These are phyloP conservation scores for Ophioninae sp. DNA, from an alignment of 2,888 invertebrate species.

Conservation along the genomic window DNA sequence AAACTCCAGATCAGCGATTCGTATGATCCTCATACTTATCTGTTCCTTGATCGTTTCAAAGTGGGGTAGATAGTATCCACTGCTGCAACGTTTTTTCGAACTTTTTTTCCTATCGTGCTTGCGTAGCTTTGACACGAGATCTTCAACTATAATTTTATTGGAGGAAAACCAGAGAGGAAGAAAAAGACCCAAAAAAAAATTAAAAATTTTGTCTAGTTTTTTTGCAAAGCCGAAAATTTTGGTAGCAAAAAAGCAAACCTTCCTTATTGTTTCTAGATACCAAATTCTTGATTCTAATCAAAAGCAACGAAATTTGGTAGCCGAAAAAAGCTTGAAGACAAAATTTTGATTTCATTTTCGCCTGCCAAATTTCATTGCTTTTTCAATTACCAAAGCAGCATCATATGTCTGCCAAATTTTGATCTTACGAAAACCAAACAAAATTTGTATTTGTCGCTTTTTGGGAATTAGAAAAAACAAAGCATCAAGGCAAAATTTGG, in stretches of 20 bases:
- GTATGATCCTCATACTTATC: constrained; percentile 7
- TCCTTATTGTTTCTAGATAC: too few relatives aligned
- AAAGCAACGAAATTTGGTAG: not conserved
- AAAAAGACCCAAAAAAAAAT: constrained; percentile 3
- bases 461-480: too few relatives aligned
- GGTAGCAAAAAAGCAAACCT: too few relatives aligned
- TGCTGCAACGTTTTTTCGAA: constrained; percentile 8
- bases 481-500: too few relatives aligned
- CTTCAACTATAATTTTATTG: constrained; percentile 4
- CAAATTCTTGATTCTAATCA: too few relatives aligned
- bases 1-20: constrained; percentile 22
- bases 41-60: constrained; percentile 35
- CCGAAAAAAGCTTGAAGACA: not conserved
- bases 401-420: too few relatives aligned
- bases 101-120: not conserved
- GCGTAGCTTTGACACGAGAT: not conserved
- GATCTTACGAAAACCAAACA: too few relatives aligned
- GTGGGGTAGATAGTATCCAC: constrained; percentile 22
- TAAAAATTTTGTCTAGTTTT: not conserved
- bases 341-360: not conserved
- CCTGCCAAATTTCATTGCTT: too few relatives aligned
- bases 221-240: too few relatives aligned
- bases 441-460: too few relatives aligned
- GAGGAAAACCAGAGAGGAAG: constrained; percentile 1
- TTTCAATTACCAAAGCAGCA: too few relatives aligned